These are phyloP conservation scores for Osmoderma eremita DNA, from an alignment of 2,888 invertebrate species.

Conservation along the genomic window DNA sequence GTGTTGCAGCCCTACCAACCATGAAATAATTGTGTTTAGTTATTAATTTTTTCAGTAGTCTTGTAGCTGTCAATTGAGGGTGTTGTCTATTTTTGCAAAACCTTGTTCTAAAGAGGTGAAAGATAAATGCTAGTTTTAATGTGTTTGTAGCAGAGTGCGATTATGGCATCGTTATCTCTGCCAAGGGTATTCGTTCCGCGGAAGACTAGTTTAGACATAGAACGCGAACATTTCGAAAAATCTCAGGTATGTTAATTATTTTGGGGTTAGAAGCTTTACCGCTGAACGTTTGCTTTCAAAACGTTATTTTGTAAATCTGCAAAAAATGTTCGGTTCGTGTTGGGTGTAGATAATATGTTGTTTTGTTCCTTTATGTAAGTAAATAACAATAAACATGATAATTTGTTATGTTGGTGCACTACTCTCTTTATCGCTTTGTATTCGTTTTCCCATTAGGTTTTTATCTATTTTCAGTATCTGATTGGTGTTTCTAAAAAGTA, in stretches of 20 bases:
- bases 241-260: slow-evolving; percentile 71
- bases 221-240: slow-evolving; percentile 85
- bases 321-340: background rate
- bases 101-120: slow-evolving; percentile 33
- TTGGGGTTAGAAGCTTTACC: slow-evolving; percentile 17
- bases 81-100: slow-evolving; percentile 60
- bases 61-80: slow-evolving; percentile 61
- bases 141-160: slow-evolving; percentile 33
- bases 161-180: slow-evolving; percentile 78
- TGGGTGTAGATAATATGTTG: background rate
- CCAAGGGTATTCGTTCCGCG: slow-evolving; percentile 78
- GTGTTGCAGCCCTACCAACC: slow-evolving; percentile 20
- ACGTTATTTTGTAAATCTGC: background rate
- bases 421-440: background rate
- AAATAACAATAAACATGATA: background rate
- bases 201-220: slow-evolving; percentile 80
- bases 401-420: slow-evolving; percentile 7
- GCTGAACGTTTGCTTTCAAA: background rate
- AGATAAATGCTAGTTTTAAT: slow-evolving; percentile 36
- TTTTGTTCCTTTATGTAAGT: background rate
- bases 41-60: slow-evolving; percentile 46
- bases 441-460: background rate
- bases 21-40: background rate
- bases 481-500: slow-evolving; percentile 25
- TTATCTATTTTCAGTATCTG: slow-evolving; percentile 23